These are phyloP conservation scores for Mandrillus leucophaeus DNA, from an alignment of 2,113 vertebrate species.

Conservation along the genomic window DNA sequence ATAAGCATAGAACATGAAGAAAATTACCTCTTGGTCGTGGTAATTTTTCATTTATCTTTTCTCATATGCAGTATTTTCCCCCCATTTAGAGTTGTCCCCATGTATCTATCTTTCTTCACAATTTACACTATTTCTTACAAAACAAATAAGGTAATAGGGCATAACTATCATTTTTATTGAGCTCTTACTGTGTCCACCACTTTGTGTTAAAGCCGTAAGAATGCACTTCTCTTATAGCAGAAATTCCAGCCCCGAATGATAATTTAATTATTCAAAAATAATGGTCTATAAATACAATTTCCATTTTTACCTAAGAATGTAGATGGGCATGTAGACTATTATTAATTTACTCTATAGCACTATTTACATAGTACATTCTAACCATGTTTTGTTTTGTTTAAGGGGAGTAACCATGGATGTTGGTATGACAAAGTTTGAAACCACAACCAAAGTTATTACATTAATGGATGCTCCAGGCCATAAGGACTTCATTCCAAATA, in stretches of 20 bases:
- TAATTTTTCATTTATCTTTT: constrained; percentile 31
- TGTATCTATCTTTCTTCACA: background rate
- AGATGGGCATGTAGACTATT: background rate
- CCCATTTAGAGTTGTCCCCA: background rate
- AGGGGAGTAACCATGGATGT: constrained; percentile 99
- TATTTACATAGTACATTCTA: constrained; percentile 37
- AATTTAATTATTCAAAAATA: constrained; percentile 39
- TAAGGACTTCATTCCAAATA: constrained; percentile 99
- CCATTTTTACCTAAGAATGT: background rate
- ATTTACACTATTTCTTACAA: background rate
- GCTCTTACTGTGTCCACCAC: background rate
- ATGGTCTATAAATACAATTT: background rate
- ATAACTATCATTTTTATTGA: constrained; percentile 12
- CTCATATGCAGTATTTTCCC: background rate
- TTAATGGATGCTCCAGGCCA: constrained; percentile 99
- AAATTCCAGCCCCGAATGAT: background rate
- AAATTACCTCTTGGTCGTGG: background rate
- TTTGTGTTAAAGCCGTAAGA: constrained; percentile 11
- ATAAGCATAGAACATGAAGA: background rate
- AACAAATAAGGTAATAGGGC: background rate
- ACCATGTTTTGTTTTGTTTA: constrained; percentile 75
- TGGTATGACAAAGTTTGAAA: constrained; percentile 99
- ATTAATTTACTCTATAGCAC: background rate
- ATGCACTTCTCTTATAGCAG: background rate
- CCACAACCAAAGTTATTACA: constrained; percentile 94